Conservation (phyloP, 1,140 invertebrate genomes). For the Drosophila ironensis region DNA sequence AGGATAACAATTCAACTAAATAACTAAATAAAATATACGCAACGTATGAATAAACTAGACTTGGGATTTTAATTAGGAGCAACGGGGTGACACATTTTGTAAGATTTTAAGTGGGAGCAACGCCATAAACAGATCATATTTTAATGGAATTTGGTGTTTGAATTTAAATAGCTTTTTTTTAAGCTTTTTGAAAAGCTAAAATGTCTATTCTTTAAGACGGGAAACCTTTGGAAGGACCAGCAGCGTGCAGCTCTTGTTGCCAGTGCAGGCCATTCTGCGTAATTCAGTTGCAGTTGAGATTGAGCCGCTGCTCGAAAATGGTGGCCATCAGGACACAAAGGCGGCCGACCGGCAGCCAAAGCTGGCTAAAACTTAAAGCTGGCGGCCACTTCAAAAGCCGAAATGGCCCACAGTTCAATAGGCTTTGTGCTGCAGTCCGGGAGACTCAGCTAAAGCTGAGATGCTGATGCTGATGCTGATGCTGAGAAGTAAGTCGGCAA, state of each 20-base stretch:
- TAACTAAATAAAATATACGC: neutral
- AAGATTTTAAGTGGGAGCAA: too few species aligned
- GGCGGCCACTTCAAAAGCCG: slow-evolving; percentile 69
- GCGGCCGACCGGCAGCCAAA: slow-evolving; percentile 38
- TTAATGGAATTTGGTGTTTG: too few species aligned
- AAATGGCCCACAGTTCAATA: slow-evolving; percentile 71
- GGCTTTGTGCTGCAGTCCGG: slow-evolving; percentile 58
- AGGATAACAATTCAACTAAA: neutral
- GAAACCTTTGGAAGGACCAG: neutral
- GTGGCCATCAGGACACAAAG: slow-evolving; percentile 56
- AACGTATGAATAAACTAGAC: neutral
- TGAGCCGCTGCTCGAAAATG: slow-evolving; percentile 53
- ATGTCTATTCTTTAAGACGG: neutral
- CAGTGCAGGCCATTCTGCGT: slow-evolving; percentile 64
- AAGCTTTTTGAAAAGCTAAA: too few species aligned
- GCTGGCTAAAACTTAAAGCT: slow-evolving; percentile 28
- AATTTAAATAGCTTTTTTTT: too few species aligned
- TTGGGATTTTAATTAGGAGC: too few species aligned
- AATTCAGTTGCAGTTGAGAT: slow-evolving; percentile 73
- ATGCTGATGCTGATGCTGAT: neutral
- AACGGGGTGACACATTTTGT: too few species aligned
- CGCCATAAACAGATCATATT: too few species aligned
- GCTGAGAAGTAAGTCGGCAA: slow-evolving; percentile 72
- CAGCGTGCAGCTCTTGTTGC: neutral
- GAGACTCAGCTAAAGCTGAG: neutral